A percentile compares a stretch with the other conserved stretches of the same genome.
phyloP scores from a whole-genome alignment of 2,113 vertebrate genomes.

The Sialia sialis region DNA sequence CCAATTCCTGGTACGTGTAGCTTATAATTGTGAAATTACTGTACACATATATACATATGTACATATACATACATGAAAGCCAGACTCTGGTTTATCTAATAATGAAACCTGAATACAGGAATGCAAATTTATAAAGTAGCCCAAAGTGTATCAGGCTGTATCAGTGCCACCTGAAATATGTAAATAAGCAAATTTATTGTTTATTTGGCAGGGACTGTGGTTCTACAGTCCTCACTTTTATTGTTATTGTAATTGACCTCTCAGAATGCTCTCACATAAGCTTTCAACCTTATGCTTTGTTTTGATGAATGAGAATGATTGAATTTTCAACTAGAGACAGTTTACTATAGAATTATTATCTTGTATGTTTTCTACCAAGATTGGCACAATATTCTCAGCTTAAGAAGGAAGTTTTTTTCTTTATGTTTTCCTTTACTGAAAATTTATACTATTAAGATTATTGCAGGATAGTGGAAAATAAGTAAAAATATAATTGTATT shows the following conservation, averaged over 20 bases:
- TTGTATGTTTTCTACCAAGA: background rate
- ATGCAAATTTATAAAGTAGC: background rate
- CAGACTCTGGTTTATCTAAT: background rate
- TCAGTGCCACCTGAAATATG: background rate
- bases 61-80: no score
- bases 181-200: background rate
- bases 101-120: background rate
- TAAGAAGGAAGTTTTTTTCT: background rate
- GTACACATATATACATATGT: background rate
- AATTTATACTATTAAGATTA: background rate
- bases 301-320: background rate
- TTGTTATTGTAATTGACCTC: background rate
- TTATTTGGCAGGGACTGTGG: background rate
- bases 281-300: background rate
- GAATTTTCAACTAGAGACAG: background rate
- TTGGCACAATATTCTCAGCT: background rate
- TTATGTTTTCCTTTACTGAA: background rate
- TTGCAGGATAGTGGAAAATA: background rate
- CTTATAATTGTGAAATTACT: no score
- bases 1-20: no score
- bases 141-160: background rate
- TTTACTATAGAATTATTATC: background rate
- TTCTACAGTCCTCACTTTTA: background rate
- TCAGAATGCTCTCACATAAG: background rate
- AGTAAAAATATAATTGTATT: background rate